Conservation (phyloP, 2,888 invertebrate species). For the Stenotaenia linearis region DNA sequence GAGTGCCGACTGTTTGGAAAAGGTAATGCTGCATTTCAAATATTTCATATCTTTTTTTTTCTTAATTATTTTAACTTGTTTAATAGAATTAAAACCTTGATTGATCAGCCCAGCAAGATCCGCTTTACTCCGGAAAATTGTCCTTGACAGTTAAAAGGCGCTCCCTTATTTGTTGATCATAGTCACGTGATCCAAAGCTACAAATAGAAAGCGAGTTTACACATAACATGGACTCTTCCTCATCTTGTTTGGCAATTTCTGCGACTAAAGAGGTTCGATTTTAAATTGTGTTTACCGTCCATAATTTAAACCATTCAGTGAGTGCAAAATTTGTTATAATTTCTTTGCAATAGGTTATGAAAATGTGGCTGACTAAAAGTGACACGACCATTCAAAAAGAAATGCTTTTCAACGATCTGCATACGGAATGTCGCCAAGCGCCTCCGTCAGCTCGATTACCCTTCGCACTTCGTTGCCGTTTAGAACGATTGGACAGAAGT, state of each 20-base stretch:
- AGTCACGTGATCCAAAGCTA: neutral
- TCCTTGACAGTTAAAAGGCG: neutral
- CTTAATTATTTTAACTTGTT: too few species aligned
- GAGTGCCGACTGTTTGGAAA: too few species aligned
- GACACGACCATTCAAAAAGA: constrained; percentile 47
- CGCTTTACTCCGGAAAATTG: neutral
- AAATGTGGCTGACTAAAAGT: constrained; percentile 38
- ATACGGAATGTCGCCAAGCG: constrained; percentile 58
- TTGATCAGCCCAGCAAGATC: too few species aligned
- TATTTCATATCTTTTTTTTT: too few species aligned
- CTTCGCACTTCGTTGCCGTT: constrained; percentile 52
- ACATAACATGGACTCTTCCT: neutral
- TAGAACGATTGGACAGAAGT: constrained; percentile 50
- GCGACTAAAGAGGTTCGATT: neutral
- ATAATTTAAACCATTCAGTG: too few species aligned
- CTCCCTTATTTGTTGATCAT: neutral
- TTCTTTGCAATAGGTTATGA: neutral
- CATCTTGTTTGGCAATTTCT: neutral
- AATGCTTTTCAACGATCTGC: constrained; percentile 57
- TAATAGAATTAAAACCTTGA: too few species aligned
- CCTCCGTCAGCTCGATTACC: constrained; percentile 64
- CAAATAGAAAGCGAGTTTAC: neutral
- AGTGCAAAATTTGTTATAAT: too few species aligned
- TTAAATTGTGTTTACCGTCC: neutral
- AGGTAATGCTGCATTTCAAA: too few species aligned